A percentile compares a stretch with the other conserved stretches of the same genome.
Evolutionary conservation across 2,113 vertebrate genomes (phyloP).

Genomic region (Antechinus stuartii): DNA sequence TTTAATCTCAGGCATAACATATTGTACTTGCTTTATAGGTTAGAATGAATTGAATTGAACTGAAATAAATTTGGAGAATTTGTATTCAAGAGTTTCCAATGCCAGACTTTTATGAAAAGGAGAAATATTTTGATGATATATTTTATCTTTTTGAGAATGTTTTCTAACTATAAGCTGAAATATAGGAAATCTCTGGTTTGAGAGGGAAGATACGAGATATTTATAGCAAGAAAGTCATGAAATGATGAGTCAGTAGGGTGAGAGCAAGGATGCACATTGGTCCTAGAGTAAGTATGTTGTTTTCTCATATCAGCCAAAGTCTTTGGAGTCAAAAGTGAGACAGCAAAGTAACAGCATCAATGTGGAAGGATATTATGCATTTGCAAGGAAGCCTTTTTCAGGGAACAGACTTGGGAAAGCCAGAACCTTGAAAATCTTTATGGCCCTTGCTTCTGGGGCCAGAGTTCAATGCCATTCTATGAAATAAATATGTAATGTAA

Average conservation of each 20-base stretch:
- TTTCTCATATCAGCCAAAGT: background rate
- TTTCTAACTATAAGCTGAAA: background rate
- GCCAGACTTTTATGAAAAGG: background rate
- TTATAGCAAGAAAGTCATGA: background rate
- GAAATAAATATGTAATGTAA: background rate
- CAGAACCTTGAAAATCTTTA: background rate
- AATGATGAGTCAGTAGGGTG: background rate
- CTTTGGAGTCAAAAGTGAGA: background rate
- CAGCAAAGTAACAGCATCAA: background rate
- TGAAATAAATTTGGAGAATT: background rate
- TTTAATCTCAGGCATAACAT: background rate
- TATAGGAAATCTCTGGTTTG: background rate
- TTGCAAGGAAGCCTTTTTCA: background rate
- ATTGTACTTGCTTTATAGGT: background rate
- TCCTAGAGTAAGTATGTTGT: background rate
- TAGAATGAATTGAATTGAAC: background rate
- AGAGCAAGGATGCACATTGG: background rate
- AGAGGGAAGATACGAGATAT: background rate
- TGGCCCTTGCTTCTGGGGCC: background rate
- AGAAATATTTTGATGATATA: background rate
- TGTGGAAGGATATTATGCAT: background rate
- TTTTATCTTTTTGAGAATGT: background rate
- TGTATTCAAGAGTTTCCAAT: background rate
- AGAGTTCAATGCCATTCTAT: background rate
- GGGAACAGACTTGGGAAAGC: background rate